Conservation (phyloP, 64 coral and sea anemone species). For the Porites australiensis region DNA sequence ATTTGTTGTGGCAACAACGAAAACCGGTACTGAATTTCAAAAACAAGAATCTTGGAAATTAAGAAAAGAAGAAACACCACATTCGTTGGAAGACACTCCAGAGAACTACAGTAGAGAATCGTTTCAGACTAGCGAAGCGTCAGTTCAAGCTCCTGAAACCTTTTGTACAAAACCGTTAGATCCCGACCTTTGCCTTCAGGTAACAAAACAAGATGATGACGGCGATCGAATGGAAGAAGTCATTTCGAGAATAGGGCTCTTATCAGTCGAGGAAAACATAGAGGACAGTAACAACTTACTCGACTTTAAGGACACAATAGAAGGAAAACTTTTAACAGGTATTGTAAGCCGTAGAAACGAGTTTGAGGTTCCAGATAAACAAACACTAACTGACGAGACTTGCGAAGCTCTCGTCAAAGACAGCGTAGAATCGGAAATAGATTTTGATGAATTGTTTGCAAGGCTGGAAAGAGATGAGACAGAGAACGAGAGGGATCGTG, state of each 20-base stretch:
- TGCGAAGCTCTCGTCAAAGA: background rate
- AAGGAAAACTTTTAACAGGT: slow-evolving; percentile 23
- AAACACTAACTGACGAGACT: slow-evolving; percentile 32
- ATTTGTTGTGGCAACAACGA: background rate
- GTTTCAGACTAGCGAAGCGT: background rate
- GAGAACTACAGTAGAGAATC: background rate
- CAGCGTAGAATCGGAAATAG: slow-evolving; percentile 27
- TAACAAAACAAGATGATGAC: background rate
- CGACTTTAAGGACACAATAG: background rate
- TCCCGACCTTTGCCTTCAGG: background rate
- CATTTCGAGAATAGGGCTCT: background rate
- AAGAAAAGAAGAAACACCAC: background rate
- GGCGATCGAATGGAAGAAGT: slow-evolving; percentile 23
- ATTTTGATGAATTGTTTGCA: slow-evolving; percentile 58
- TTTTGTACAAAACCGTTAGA: slow-evolving; percentile 15
- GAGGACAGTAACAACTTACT: background rate
- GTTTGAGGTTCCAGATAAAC: background rate
- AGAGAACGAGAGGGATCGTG: background rate
- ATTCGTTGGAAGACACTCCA: background rate
- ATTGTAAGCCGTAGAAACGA: background rate
- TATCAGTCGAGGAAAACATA: background rate
- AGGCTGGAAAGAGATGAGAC: slow-evolving; percentile 27
- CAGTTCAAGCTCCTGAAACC: background rate
- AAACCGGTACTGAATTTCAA: background rate
- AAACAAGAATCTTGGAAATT: background rate